Evolutionary conservation across 2,888 invertebrate species (phyloP).

Genomic region (Listrodromus nycthemerus): DNA sequence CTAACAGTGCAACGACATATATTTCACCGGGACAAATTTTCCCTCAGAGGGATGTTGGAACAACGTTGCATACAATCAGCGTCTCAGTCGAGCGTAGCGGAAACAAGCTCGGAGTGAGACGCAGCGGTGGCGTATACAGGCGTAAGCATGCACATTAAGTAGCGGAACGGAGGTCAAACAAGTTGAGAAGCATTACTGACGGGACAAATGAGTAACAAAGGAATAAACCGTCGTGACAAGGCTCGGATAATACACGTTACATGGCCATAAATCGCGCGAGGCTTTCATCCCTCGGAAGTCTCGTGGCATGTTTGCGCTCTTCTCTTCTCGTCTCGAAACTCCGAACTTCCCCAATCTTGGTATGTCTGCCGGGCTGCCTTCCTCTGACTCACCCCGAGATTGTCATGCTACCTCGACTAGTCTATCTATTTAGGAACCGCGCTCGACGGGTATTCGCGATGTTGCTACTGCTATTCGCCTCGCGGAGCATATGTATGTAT

Average conservation of each 20-base stretch:
- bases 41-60: no score
- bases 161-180: slow-evolving; percentile 30
- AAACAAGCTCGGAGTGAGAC: not conserved
- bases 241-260: slow-evolving; percentile 48
- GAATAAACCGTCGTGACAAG: slow-evolving; percentile 53
- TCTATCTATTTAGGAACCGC: slow-evolving; percentile 73
- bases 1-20: no score
- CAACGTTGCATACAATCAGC: not conserved
- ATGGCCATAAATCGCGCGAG: slow-evolving; percentile 10
- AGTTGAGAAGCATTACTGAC: slow-evolving; percentile 29
- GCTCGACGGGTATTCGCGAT: slow-evolving; percentile 42
- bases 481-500: slow-evolving; percentile 74
- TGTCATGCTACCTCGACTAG: slow-evolving; percentile 54
- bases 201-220: slow-evolving; percentile 40
- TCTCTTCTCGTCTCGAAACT: slow-evolving; percentile 45
- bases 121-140: not conserved
- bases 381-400: slow-evolving; percentile 19
- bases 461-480: slow-evolving; percentile 43
- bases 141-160: slow-evolving; percentile 6
- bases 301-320: slow-evolving; percentile 39
- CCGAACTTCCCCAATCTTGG: slow-evolving; percentile 9
- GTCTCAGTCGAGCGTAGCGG: not conserved
- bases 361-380: slow-evolving; percentile 36
- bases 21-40: no score
- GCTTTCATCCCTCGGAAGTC: slow-evolving; percentile 59